Evolutionary conservation across 2,113 vertebrate species (phyloP).

Genomic region (Trichechus manatus): DNA sequence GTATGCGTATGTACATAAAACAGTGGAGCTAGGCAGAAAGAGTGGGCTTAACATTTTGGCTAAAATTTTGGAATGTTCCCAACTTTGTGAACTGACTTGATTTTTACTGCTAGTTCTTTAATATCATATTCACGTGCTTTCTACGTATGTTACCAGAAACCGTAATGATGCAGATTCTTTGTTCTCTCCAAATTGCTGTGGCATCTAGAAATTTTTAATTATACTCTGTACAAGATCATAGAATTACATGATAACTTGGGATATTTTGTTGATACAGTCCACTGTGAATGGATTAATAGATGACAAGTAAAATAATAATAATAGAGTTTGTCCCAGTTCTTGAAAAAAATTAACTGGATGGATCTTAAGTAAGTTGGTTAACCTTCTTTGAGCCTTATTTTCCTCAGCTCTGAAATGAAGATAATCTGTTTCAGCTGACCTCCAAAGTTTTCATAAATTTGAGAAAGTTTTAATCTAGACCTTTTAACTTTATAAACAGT

Average conservation of each 20-base stretch:
- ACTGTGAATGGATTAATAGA: background rate
- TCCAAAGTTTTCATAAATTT: background rate
- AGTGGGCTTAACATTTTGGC: background rate
- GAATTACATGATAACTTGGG: background rate
- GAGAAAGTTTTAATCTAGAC: background rate
- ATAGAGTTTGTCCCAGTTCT: background rate
- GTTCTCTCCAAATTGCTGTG: background rate
- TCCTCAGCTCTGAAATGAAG: conserved; percentile 13
- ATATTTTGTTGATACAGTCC: background rate
- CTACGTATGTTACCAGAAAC: background rate
- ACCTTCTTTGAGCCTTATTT: background rate
- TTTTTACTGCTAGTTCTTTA: conserved; percentile 40
- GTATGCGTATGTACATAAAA: background rate
- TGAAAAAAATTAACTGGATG: background rate
- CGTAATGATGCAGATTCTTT: background rate
- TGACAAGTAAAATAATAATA: background rate
- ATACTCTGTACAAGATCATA: background rate
- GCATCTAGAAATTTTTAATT: background rate
- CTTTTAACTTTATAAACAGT: background rate
- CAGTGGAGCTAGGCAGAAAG: background rate
- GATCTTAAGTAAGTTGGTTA: background rate
- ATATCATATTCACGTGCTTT: background rate
- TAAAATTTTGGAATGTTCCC: background rate
- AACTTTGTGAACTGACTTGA: background rate
- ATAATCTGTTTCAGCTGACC: background rate